Base-by-base conservation (phyloP, 2,888 invertebrate genomes). In the Autographa gamma region DNA sequence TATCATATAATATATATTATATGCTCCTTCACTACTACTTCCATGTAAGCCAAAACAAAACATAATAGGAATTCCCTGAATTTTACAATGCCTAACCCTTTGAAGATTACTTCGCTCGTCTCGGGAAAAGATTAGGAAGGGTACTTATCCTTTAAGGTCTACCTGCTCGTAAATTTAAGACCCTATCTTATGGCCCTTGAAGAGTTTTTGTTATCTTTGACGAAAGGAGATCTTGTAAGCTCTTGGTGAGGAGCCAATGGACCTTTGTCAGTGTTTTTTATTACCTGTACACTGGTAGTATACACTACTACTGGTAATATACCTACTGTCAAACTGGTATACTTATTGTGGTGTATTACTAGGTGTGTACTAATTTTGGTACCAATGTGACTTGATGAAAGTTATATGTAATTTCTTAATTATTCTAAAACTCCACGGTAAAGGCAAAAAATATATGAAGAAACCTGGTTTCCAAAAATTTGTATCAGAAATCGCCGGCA, bases 161-260 rank as follows among this genome's bases (percentile, higher is more conserved):
- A 73, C 69, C 65, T 73, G 25, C 38, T 76, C 64, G 62, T 52
- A 56, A 60, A 76, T 67, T 67, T 56, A 38, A 64, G 62, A 38
- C 7, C 34, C 43, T 38, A 64, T 59, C n/a, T 64, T 64, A 67
- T 65, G 64, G 32, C 38, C 38, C 38, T 58, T 65, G 73, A 65
- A 76, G 77, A 59, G 54, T 73, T 76, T 73, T 76, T 63, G 43
- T 60, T 76, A 68, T 66, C 77, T 69, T 65, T 73, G 31, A 69
- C 18, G 65, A 56, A 60, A 18, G 68, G 63, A 38, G 65, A 73
- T 68, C 41, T 61, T 61, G 16, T 11, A 63, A 38, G 41, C 43
- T 72, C 54, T 54, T 16, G 38, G 18, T 62, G 59, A n/a, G n/a
- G 41, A n/a, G 38, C n/a, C 58, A 18, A 38, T 14, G 16, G 43